phyloP scores from a whole-genome alignment of 2,113 vertebrate genomes.

The Chaenogobius annularis region DNA sequence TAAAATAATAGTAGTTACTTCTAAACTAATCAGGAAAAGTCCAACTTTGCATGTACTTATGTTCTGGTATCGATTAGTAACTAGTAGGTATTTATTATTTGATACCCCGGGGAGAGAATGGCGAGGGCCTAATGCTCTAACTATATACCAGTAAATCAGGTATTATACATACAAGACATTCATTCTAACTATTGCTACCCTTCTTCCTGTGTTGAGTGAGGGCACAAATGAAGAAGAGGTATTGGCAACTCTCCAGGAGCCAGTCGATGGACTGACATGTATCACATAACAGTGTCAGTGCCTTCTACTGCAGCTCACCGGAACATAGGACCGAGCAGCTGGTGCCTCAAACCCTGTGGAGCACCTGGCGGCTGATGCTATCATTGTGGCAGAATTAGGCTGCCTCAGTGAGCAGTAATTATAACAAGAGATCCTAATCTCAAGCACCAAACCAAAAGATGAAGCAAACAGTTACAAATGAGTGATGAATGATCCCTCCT shows the following conservation, averaged over 20 bases:
- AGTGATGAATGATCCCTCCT: constrained; percentile 2
- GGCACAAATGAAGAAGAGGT: background rate
- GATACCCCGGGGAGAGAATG: too few species aligned
- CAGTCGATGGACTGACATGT: constrained; percentile 40
- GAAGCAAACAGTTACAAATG: constrained; percentile 2
- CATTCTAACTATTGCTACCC: too few species aligned
- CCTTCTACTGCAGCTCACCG: background rate
- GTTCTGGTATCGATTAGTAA: too few species aligned
- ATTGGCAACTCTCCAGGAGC: constrained; percentile 49
- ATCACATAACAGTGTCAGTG: constrained; percentile 29
- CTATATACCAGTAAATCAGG: background rate
- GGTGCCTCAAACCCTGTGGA: constrained; percentile 27
- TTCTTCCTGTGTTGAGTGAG: constrained; percentile 7
- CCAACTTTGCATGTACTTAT: too few species aligned
- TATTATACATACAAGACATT: constrained; percentile 12
- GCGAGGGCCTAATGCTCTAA: background rate
- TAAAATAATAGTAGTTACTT: too few species aligned
- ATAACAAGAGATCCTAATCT: constrained; percentile 68
- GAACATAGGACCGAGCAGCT: background rate
- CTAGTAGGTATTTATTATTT: too few species aligned
- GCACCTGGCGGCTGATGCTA: constrained; percentile 59
- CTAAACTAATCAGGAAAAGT: too few species aligned
- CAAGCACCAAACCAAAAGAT: constrained; percentile 24
- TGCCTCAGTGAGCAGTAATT: constrained; percentile 60
- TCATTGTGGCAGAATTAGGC: constrained; percentile 61